Evolutionary conservation across 2,888 invertebrate species (phyloP), one percentile per base, ranked within the genome.

Genomic region (Lycia hirtaria): DNA sequence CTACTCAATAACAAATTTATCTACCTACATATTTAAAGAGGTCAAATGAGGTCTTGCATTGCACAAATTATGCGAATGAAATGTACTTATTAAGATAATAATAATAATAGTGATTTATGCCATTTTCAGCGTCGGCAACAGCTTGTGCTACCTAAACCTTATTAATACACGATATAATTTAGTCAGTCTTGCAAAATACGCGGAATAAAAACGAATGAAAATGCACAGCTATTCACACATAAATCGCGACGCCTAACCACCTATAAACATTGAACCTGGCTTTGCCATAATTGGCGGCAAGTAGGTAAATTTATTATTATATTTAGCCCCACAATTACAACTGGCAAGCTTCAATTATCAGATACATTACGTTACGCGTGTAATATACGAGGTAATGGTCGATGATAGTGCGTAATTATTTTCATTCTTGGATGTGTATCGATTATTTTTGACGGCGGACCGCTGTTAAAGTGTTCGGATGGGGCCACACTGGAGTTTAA

Each of bases 321-420:
- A 62, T 69, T 69, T 69, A 70, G 62, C 62, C 66, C 64, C 61
- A 54, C 66, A 68, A 70, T 70, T 70, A 68, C 64, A 58, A 41
- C 48, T 43, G 52, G 57, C 52, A 58, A 58, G 52, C 52, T 37
- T 14, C 43, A 58, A 58, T 58, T 58, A 50, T 54, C 54, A 54
- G 45, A 45, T 50, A 53, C 59, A 76, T 83, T 80, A 77, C 74
- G 78, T 81, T 82, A 81, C 73, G 69, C 65, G 72, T 62, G 73
- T 81, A 82, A 83, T 83, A 83, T 82, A 84, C 78, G 76, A 67
- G 64, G 72, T 66, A 85, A 85, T 84, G 71, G 80, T 43, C 78
- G 80, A 74, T 78, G 78, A 83, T 80, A 79, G 76, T 56, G 72
- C 73, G 77, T 80, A 78, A 84, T 84, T 83, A 83, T 82, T 82